phyloP scores from a whole-genome alignment of 2,888 invertebrate species.

The Linnaemya vulpina region DNA sequence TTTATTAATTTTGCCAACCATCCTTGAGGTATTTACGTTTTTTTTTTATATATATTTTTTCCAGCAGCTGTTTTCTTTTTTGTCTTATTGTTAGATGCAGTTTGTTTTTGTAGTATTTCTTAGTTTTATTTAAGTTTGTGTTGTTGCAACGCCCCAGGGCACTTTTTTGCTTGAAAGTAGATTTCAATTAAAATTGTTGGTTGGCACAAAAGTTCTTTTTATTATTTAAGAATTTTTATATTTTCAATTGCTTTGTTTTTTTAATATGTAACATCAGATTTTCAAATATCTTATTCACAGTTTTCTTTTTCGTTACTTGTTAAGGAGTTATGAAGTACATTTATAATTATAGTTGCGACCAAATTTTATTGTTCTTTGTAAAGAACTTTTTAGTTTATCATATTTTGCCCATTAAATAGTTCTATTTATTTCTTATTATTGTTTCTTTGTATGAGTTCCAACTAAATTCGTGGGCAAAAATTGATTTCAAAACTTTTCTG shows the following conservation, averaged over 20 bases:
- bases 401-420: too few species aligned
- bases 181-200: slow-evolving; percentile 40
- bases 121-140: slow-evolving; percentile 8
- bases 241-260: background rate
- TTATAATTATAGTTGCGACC: background rate
- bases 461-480: background rate
- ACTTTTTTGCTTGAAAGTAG: slow-evolving; percentile 33
- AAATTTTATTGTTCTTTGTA: too few species aligned
- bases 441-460: background rate
- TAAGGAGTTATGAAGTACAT: background rate
- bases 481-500: background rate
- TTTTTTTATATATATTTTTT: slow-evolving; percentile 12
- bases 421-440: too few species aligned
- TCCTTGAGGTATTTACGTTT: slow-evolving; percentile 43
- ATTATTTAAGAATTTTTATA: background rate
- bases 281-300: too few species aligned
- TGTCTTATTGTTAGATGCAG: background rate
- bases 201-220: slow-evolving; percentile 18
- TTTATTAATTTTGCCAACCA: slow-evolving; percentile 47
- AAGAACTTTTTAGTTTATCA: too few species aligned
- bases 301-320: too few species aligned
- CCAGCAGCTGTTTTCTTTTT: background rate
- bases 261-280: too few species aligned
- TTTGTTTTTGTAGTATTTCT: slow-evolving; percentile 3
- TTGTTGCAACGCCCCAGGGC: slow-evolving; percentile 29